phyloP scores from a whole-genome alignment of 2,113 vertebrate genomes.

The Scalopus aquaticus region DNA sequence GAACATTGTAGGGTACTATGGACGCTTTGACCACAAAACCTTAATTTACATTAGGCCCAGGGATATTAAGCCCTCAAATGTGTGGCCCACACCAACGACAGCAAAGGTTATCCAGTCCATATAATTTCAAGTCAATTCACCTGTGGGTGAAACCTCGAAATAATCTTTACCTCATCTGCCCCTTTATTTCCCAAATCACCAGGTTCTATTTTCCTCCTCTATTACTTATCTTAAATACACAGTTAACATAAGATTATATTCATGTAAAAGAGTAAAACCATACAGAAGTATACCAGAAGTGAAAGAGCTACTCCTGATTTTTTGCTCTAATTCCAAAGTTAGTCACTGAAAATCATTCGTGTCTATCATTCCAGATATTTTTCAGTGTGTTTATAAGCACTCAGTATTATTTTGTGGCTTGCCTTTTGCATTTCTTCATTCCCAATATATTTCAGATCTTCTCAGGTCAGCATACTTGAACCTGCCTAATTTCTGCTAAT shows the following conservation, averaged over 20 bases:
- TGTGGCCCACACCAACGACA: background rate
- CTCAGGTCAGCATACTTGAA: background rate
- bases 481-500: background rate
- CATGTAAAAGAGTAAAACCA: background rate
- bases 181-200: background rate
- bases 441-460: background rate
- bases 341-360: background rate
- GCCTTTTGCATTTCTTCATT: background rate
- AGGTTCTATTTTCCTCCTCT: background rate
- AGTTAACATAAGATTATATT: background rate
- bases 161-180: background rate
- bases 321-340: background rate
- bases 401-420: background rate
- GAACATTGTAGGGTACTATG: background rate
- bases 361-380: background rate
- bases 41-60: background rate
- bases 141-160: background rate
- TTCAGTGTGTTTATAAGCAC: background rate
- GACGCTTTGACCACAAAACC: background rate
- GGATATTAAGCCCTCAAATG: background rate
- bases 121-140: background rate
- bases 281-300: background rate
- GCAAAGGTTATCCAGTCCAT: background rate
- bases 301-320: background rate
- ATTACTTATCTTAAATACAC: background rate